Base-by-base conservation (phyloP, 2,113 vertebrate genomes). In the Baryphthengus martii region DNA sequence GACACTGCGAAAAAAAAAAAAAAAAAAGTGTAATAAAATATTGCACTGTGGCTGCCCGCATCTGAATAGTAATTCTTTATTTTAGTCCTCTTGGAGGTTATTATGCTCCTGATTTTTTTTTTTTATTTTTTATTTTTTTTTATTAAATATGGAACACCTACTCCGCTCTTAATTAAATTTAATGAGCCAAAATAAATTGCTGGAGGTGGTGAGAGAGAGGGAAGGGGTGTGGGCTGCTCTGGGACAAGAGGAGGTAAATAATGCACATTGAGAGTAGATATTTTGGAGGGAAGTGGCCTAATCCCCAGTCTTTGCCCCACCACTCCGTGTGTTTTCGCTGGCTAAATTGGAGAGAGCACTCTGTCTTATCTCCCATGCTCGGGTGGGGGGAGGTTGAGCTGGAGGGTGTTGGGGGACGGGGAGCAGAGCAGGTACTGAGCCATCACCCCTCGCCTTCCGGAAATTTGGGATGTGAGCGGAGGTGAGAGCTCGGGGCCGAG, bases 131-230 rank as follows among this genome's bases (percentile, higher is more conserved):
- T 25, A 16, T 10, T 28, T 5, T 13, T 6, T 11, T 12, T 23
- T 61, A 89, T 97, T 97, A 96, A 96, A 97, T 94, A 93, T 86
- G 93, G 95, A 97, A 96, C 90, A 96, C 86, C 89, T 95, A 96
- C 95, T 94, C 94, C 2, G 87, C 87, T 93, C 96, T 96, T 97
- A 97, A 98, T 97, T 97, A 97, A 97, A 97, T 97, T 95, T 97
- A 97, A 97, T 97, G 97, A 98, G 94, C 78, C 95, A 94, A 96
- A 97, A 95, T 93, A 96, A 96, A 97, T 93, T 61, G 95, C 56
- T 88, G 71, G 75, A 86, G 90, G 86, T 78, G 81, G 33, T 73
- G 91, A 67, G 67, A 93, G 89, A 85, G 81, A n/a, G 70, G 74
- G 75, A 93, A 90, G 92, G 87, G 83, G 53, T 78, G 61, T 67